Conservation (phyloP, 1,140 invertebrate genomes). For the Cyclina sinensis region DNA sequence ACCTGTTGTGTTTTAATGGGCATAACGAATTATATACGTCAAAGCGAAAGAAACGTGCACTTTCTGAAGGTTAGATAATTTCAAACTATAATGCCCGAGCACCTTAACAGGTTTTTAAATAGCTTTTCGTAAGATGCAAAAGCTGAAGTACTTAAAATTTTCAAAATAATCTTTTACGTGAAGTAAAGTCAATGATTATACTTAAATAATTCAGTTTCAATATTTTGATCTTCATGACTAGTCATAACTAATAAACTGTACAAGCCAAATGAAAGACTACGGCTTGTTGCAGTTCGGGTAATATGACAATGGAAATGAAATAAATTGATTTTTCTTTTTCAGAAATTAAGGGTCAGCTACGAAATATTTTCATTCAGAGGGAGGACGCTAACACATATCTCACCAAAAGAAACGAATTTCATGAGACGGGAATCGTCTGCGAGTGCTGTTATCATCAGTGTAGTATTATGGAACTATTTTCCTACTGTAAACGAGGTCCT, state of each 20-base stretch:
- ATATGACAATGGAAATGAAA: too few relatives aligned
- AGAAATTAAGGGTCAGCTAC: neutral
- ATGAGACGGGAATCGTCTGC: conserved; percentile 19
- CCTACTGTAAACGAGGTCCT: neutral
- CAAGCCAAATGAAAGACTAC: too few relatives aligned
- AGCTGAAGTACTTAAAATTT: too few relatives aligned
- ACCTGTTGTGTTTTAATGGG: neutral
- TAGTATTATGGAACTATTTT: neutral
- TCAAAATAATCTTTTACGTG: too few relatives aligned
- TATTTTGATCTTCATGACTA: too few relatives aligned
- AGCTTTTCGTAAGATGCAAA: too few relatives aligned
- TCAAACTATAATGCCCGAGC: too few relatives aligned
- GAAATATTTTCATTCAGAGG: neutral
- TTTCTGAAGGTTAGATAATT: neutral
- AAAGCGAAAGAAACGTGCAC: neutral
- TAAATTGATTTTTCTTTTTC: neutral
- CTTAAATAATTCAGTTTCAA: too few relatives aligned
- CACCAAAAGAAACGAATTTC: neutral
- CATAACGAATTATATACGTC: conserved; percentile 12
- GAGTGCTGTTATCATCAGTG: conserved; percentile 34
- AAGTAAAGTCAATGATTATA: too few relatives aligned
- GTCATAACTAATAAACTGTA: too few relatives aligned
- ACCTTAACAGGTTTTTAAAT: too few relatives aligned
- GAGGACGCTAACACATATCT: conserved; percentile 33
- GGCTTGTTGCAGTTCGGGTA: too few relatives aligned